Conservation (phyloP, 2,797 vertebrate genomes). For the Myripristis murdjan region DNA sequence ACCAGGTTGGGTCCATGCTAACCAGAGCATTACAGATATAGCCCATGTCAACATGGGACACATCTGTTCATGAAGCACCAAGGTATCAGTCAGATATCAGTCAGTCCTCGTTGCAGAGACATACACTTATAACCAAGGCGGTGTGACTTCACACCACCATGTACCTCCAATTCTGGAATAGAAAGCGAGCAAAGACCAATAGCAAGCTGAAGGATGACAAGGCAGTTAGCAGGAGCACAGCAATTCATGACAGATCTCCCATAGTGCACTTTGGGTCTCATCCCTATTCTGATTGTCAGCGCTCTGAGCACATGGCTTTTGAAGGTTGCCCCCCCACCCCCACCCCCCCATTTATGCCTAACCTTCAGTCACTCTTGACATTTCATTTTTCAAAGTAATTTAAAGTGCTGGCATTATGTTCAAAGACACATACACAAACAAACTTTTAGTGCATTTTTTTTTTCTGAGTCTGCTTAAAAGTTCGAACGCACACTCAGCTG, state of each 20-base stretch:
- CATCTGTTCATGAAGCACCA: slow-evolving; percentile 79
- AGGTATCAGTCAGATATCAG: slow-evolving; percentile 65
- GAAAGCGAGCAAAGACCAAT: slow-evolving; percentile 75
- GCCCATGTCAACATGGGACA: slow-evolving; percentile 70
- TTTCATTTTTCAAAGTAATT: slow-evolving; percentile 68
- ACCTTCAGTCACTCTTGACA: slow-evolving; percentile 53
- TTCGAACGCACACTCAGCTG: slow-evolving; percentile 73
- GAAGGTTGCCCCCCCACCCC: slow-evolving; percentile 75
- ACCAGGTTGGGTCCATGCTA: slow-evolving; percentile 50
- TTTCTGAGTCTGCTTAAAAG: slow-evolving; percentile 68
- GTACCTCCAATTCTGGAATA: slow-evolving; percentile 67
- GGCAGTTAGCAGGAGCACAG: slow-evolving; percentile 79
- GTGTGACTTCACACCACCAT: slow-evolving; percentile 56
- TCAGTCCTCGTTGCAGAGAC: slow-evolving; percentile 71
- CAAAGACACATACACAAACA: slow-evolving; percentile 75
- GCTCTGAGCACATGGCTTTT: slow-evolving; percentile 87
- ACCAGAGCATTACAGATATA: slow-evolving; percentile 68
- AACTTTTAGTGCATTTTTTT: slow-evolving; percentile 82
- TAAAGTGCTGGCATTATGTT: slow-evolving; percentile 86
- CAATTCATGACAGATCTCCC: slow-evolving; percentile 79
- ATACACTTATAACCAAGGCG: slow-evolving; percentile 65
- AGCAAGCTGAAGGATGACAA: slow-evolving; percentile 81
- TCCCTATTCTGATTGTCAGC: slow-evolving; percentile 87
- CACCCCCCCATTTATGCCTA: slow-evolving; percentile 35
- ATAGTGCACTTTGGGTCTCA: slow-evolving; percentile 81